Evolutionary conservation across 2,888 invertebrate species (phyloP), one percentile per base, ranked within the genome.

Genomic region (Drosophila mettleri): DNA sequence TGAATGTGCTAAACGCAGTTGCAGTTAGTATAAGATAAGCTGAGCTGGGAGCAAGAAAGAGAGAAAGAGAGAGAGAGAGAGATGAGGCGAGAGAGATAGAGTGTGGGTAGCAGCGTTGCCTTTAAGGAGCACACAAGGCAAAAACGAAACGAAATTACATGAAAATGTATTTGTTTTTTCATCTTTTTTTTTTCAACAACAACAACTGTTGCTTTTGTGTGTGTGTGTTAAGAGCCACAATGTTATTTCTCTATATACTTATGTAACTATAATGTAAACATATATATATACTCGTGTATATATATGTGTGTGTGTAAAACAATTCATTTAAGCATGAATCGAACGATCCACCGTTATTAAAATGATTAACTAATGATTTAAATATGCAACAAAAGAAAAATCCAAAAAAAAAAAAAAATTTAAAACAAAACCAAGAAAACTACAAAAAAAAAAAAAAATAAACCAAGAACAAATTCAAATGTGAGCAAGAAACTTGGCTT

Each of bases 301-400:
- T 29, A 29, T 45, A 18, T 18, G 1, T 20, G 16, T 39, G 24
- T 73, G 69, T 64, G 55, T 60, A 76, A 73, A 74, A 64, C 60
- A 86, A 82, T 89, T 87, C 81, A 86, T 85, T 84, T 81, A 80
- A 80, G 73, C 69, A 78, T 84, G 86, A 83, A 88, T 89, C 84
- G 86, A 89, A 90, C 83, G 89, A 90, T 88, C 90, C 90, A 90
- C 90, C 90, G 90, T 89, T 89, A 87, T 85, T 87, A 86, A 75
- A 89, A 90, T 84, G 76, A 83, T 87, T 78, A 79, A 74, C 53
- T 81, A 70, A 73, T 80, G 62, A 77, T 77, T 75, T 69, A 62
- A 43, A 69, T 46, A 46, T 81, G 59, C 68, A 43, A n/a, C n/a
- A 67, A 62, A 62, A 62, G 64, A 39, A 2, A 69, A 49, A 55